phyloP scores from a whole-genome alignment of 2,797 vertebrate genomes.

The Cryptoblepharus egeriae region DNA sequence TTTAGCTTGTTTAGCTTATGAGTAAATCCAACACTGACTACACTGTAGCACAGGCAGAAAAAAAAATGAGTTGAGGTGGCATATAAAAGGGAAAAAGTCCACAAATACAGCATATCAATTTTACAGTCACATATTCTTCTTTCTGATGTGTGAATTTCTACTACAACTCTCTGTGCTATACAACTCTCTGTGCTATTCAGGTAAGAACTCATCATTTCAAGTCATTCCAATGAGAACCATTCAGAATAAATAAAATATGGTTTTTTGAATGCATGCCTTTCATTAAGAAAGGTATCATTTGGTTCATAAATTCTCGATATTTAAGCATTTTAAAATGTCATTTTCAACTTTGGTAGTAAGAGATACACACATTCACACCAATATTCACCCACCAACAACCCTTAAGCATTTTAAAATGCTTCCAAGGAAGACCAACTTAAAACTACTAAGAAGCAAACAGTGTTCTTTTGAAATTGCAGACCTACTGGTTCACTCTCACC shows the following conservation, averaged over 20 bases:
- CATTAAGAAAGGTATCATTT: not conserved
- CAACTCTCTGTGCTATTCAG: not conserved
- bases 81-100: not conserved
- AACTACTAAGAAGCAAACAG: not conserved
- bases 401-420: not conserved
- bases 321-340: not conserved
- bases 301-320: not conserved
- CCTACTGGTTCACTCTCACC: not conserved
- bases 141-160: not conserved
- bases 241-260: slow-evolving; percentile 1
- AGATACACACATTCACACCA: no score
- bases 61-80: not conserved
- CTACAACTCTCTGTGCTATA: not conserved
- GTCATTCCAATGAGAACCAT: not conserved
- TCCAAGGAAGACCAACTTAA: not conserved
- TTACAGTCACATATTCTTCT: not conserved
- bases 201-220: not conserved
- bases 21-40: no score
- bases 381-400: no score
- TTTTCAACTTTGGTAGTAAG: no score
- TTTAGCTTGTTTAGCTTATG: no score
- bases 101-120: not conserved
- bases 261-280: not conserved
- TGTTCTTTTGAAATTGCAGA: not conserved
- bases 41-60: not conserved